These are phyloP conservation scores for Drosophila pandora DNA, from an alignment of 1,140 invertebrate genomes.

Conservation along the genomic window DNA sequence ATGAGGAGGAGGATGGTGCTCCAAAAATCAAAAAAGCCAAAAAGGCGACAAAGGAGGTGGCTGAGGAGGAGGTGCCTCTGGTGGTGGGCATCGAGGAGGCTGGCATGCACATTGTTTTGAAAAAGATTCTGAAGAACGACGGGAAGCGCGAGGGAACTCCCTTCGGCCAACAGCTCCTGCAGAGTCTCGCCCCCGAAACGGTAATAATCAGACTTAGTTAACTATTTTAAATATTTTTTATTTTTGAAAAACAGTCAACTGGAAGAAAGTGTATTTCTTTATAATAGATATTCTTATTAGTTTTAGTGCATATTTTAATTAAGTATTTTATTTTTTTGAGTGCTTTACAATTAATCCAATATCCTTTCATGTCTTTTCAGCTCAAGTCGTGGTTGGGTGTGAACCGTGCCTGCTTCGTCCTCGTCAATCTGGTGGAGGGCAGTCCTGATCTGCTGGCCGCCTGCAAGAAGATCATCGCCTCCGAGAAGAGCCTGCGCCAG, in stretches of 20 bases:
- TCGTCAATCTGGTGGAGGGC: conserved; percentile 85
- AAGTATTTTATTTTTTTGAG: neutral
- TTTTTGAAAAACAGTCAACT: neutral
- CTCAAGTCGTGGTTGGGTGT: conserved; percentile 85
- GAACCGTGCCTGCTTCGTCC: conserved; percentile 87
- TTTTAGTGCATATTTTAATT: neutral
- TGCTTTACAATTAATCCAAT: neutral
- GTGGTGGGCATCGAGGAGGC: conserved; percentile 89
- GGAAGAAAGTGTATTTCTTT: neutral
- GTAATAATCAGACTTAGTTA: conserved; percentile 20
- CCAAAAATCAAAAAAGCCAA: conserved; percentile 47
- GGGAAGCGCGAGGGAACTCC: conserved; percentile 83
- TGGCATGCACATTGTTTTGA: conserved; percentile 91
- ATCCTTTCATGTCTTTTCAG: conserved; percentile 49
- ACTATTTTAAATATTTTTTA: conserved; percentile 3
- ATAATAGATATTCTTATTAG: neutral
- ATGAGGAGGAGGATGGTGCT: conserved; percentile 21
- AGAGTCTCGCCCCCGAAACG: conserved; percentile 70
- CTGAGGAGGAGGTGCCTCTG: conserved; percentile 5
- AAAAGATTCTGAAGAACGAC: conserved; percentile 90
- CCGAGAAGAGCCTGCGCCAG: conserved; percentile 49
- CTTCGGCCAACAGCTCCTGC: conserved; percentile 84
- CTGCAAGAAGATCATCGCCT: conserved; percentile 15
- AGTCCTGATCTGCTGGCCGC: conserved; percentile 40
- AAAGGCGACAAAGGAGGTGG: conserved; percentile 13